These are phyloP conservation scores for Laspeyria flexula DNA, from an alignment of 2,888 invertebrate genomes.

Conservation along the genomic window DNA sequence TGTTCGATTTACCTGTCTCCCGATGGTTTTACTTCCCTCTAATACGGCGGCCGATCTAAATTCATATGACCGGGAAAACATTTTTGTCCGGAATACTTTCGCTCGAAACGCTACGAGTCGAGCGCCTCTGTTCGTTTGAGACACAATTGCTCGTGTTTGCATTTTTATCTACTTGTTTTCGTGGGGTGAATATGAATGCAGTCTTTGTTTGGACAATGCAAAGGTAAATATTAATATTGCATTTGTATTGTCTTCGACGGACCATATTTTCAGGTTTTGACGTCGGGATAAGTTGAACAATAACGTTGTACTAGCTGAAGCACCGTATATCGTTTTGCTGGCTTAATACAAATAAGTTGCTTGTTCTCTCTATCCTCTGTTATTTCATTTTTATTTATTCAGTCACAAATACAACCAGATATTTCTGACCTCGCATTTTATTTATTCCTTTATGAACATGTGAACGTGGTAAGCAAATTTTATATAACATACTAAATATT, in stretches of 20 bases:
- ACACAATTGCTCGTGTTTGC: slow-evolving; percentile 83
- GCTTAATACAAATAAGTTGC: slow-evolving; percentile 28
- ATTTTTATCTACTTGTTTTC: slow-evolving; percentile 84
- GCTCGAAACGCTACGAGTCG: slow-evolving; percentile 52
- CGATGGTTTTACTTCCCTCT: slow-evolving; percentile 72
- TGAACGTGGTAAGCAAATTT: slow-evolving; percentile 36
- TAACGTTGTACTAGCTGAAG: slow-evolving; percentile 22
- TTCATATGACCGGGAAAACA: slow-evolving; percentile 81
- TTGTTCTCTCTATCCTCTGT: slow-evolving; percentile 25
- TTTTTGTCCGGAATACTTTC: slow-evolving; percentile 75
- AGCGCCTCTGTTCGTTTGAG: slow-evolving; percentile 74
- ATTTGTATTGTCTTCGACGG: slow-evolving; percentile 61
- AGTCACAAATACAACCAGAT: slow-evolving; percentile 22
- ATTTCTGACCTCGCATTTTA: slow-evolving; percentile 31
- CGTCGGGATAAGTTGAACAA: slow-evolving; percentile 33
- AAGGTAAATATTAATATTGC: slow-evolving; percentile 77
- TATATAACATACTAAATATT: slow-evolving; percentile 31
- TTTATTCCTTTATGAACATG: slow-evolving; percentile 32
- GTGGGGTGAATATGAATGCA: slow-evolving; percentile 81
- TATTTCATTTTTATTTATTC: slow-evolving; percentile 40
- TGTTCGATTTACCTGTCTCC: slow-evolving; percentile 74
- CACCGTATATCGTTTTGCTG: slow-evolving; percentile 21
- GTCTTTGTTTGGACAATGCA: slow-evolving; percentile 74
- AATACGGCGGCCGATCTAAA: slow-evolving; percentile 78
- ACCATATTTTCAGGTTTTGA: slow-evolving; percentile 56